These are phyloP conservation scores for Melanaphis sacchari DNA, from an alignment of 1,140 invertebrate species.

Conservation along the genomic window DNA sequence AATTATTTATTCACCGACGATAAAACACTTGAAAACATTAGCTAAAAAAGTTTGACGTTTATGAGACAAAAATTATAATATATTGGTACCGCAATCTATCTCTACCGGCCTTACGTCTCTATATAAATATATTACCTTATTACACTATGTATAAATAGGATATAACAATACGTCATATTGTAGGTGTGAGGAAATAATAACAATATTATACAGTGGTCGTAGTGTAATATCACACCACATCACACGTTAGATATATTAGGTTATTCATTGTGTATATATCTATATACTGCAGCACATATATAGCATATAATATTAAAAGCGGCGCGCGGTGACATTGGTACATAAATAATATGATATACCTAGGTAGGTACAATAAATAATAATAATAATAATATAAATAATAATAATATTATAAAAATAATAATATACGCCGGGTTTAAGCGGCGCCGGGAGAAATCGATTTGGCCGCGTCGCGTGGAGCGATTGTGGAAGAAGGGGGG, in stretches of 20 bases:
- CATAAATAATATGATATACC: neutral
- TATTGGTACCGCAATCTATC: neutral
- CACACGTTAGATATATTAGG: neutral
- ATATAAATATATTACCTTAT: neutral
- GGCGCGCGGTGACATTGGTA: neutral
- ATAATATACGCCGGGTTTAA: neutral
- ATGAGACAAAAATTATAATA: neutral
- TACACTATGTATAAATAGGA: neutral
- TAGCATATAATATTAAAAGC: slow-evolving; percentile 7
- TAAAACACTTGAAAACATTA: neutral
- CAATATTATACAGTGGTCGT: neutral
- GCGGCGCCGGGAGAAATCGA: slow-evolving; percentile 21
- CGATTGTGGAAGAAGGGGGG: neutral
- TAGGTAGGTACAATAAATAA: no score
- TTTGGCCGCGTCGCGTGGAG: neutral
- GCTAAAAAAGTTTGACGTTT: neutral
- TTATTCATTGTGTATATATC: neutral
- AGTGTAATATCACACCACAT: slow-evolving; percentile 2
- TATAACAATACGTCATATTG: neutral
- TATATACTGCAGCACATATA: no score
- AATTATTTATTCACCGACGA: neutral
- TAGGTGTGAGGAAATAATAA: neutral
- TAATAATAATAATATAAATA: neutral
- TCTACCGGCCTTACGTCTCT: neutral
- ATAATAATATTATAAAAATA: no score